These are phyloP conservation scores for Probosciger aterrimus DNA, from an alignment of 2,113 vertebrate genomes.

Conservation along the genomic window DNA sequence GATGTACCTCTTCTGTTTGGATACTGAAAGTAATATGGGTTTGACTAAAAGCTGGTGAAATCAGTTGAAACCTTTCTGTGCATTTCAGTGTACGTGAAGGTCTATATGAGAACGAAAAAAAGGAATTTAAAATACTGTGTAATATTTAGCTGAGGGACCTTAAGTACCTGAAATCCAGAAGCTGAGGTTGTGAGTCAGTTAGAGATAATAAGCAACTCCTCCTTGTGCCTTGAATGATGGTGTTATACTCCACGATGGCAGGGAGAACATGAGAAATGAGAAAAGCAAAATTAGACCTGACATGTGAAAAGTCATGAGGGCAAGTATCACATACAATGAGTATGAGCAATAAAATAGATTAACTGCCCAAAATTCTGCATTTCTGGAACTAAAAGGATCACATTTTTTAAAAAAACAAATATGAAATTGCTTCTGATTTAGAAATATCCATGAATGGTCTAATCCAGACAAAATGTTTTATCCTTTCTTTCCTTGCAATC, in stretches of 20 bases:
- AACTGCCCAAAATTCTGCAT: neutral
- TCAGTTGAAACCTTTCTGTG: neutral
- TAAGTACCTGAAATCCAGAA: neutral
- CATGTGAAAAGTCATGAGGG: neutral
- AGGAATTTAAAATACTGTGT: neutral
- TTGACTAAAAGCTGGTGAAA: neutral
- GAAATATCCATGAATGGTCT: neutral
- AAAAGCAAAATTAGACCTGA: constrained; percentile 12
- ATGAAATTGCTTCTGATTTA: neutral
- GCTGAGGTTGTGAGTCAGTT: neutral
- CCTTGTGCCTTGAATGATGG: neutral
- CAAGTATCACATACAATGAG: neutral
- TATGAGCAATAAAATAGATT: neutral
- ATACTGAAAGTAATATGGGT: neutral
- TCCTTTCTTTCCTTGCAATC: neutral
- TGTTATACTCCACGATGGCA: neutral
- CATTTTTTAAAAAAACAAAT: neutral
- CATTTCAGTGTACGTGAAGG: neutral
- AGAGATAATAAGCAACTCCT: neutral
- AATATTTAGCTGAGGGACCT: neutral
- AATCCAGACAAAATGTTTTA: neutral
- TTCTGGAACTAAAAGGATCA: neutral
- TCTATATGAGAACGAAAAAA: neutral
- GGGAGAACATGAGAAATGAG: neutral
- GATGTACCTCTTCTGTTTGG: neutral